phyloP scores from a whole-genome alignment of 2,113 vertebrate species.

The Saccopteryx leptura region DNA sequence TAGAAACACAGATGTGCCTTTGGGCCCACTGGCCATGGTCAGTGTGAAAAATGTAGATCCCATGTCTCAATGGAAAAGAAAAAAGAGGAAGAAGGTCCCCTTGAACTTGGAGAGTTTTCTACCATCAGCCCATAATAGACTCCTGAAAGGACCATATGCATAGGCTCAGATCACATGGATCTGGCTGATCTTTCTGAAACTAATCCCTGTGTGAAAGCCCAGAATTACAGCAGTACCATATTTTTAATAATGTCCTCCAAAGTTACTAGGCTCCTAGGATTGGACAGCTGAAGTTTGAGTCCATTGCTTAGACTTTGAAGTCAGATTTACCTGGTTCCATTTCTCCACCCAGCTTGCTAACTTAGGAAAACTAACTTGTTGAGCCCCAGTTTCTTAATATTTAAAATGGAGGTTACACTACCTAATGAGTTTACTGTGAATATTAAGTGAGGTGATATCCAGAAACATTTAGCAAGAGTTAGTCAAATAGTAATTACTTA shows the following conservation, averaged over 20 bases:
- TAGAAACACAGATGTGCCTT: slow-evolving; percentile 68
- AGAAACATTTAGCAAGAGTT: not conserved
- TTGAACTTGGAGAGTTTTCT: not conserved
- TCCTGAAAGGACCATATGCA: not conserved
- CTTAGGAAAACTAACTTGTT: not conserved
- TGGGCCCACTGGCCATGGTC: not conserved
- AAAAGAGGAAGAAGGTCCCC: not conserved
- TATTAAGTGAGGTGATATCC: not conserved
- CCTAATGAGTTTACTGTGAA: not conserved
- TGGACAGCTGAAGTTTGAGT: not conserved
- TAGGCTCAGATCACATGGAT: not conserved
- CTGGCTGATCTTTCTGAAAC: not conserved
- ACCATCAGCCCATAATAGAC: not conserved
- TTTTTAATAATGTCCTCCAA: not conserved
- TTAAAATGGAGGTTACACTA: not conserved
- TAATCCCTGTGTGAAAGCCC: not conserved
- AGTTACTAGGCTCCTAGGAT: not conserved
- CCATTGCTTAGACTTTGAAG: not conserved
- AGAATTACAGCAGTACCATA: not conserved
- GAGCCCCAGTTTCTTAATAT: not conserved
- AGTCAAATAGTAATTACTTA: not conserved
- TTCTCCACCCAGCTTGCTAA: not conserved
- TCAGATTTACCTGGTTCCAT: not conserved
- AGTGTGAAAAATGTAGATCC: not conserved
- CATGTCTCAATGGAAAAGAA: not conserved